A percentile compares a stretch with the other conserved stretches of the same genome.
Evolutionary conservation across 2,113 vertebrate genomes (phyloP).

Genomic region (Ictalurus furcatus): DNA sequence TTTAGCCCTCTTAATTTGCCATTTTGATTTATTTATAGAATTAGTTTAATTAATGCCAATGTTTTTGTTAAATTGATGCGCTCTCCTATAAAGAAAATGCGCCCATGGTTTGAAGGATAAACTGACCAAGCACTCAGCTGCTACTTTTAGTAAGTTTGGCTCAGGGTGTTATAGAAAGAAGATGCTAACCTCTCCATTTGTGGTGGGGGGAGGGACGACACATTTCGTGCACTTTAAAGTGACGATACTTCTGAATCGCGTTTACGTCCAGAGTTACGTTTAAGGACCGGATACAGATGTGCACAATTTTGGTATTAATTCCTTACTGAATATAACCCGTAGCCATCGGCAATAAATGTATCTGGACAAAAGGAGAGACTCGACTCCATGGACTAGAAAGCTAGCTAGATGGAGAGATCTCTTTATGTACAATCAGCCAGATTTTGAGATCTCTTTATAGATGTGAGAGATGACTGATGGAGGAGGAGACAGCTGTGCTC

Average conservation of each 20-base stretch:
- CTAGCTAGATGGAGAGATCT: background rate
- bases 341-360: background rate
- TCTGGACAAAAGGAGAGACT: background rate
- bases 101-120: background rate
- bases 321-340: background rate
- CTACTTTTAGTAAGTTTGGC: background rate
- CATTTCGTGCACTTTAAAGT: background rate
- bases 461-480: background rate
- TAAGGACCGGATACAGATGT: background rate
- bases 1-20: background rate
- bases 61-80: background rate
- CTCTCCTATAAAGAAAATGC: background rate
- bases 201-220: too few relatives aligned
- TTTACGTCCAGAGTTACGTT: background rate
- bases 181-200: background rate
- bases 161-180: background rate
- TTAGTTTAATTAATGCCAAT: background rate
- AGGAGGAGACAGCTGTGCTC: background rate
- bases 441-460: background rate
- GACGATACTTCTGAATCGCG: background rate
- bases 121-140: background rate
- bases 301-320: background rate
- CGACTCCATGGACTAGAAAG: background rate
- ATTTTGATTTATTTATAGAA: background rate
- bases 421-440: background rate